These are phyloP conservation scores for Phoenoteleia sp. DNA, from an alignment of 2,888 invertebrate species.

Conservation along the genomic window DNA sequence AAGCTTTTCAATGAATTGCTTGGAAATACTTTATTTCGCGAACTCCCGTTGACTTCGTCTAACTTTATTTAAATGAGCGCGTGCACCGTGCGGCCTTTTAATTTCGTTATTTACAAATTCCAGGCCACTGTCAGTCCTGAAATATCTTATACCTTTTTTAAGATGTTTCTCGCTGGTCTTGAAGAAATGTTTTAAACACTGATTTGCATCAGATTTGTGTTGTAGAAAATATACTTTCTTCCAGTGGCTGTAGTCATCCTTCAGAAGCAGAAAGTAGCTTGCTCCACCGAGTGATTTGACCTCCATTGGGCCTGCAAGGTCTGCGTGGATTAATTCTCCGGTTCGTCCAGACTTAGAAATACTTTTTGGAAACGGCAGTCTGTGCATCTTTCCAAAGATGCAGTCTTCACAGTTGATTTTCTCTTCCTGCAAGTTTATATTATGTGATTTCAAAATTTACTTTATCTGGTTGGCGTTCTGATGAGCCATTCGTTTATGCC, in stretches of 20 bases:
- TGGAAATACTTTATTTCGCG: slow-evolving; percentile 43
- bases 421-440: too few species aligned
- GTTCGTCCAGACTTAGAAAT: slow-evolving; percentile 23
- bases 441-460: too few species aligned
- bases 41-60: slow-evolving; percentile 28
- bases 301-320: slow-evolving; percentile 71
- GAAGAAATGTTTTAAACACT: slow-evolving; percentile 27
- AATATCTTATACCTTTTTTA: not conserved
- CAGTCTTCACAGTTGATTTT: slow-evolving; percentile 1
- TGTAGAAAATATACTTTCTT: slow-evolving; percentile 44
- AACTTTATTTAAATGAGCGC: not conserved
- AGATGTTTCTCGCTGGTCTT: slow-evolving; percentile 47
- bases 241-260: slow-evolving; percentile 55
- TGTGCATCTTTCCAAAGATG: slow-evolving; percentile 57
- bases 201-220: slow-evolving; percentile 47
- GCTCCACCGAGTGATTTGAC: slow-evolving; percentile 44
- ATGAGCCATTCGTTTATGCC: slow-evolving; percentile 62
- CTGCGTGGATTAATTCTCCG: slow-evolving; percentile 69
- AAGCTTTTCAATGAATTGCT: slow-evolving; percentile 46
- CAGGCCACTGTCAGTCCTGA: slow-evolving; percentile 64
- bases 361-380: slow-evolving; percentile 52
- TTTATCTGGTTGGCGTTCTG: slow-evolving; percentile 56
- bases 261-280: slow-evolving; percentile 55
- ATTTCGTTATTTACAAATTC: slow-evolving; percentile 46
- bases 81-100: not conserved